Evolutionary conservation across 2,888 invertebrate genomes (phyloP).

Genomic region (Drosophila mayaguana): DNA sequence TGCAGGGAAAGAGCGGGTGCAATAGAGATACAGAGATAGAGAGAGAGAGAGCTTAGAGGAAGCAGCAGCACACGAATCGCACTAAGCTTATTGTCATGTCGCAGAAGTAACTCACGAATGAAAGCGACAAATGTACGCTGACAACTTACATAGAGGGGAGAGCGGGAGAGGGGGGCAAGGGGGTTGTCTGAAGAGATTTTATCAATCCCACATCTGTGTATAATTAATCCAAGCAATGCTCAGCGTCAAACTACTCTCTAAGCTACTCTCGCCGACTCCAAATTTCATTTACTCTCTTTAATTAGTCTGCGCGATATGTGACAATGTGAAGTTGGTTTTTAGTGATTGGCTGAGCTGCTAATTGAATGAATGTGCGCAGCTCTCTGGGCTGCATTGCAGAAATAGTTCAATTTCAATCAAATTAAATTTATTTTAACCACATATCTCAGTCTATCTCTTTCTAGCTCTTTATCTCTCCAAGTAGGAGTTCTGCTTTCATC

Average conservation of each 20-base stretch:
- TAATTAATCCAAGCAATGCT: slow-evolving; percentile 34
- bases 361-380: not conserved
- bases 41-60: slow-evolving; percentile 13
- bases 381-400: not conserved
- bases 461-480: too few species aligned
- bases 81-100: slow-evolving; percentile 60
- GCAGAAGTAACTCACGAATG: slow-evolving; percentile 24
- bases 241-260: not conserved
- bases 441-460: not conserved
- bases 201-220: slow-evolving; percentile 29
- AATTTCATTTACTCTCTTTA: not conserved
- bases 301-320: not conserved
- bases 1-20: not conserved
- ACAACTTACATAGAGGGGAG: slow-evolving; percentile 10
- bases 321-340: not conserved
- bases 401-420: not conserved
- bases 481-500: too few species aligned
- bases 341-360: not conserved
- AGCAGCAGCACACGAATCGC: not conserved
- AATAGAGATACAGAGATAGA: slow-evolving; percentile 7
- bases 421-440: not conserved
- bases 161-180: too few species aligned
- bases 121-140: slow-evolving; percentile 33
- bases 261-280: too few species aligned
- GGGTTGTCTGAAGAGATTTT: not conserved